Evolutionary conservation across 2,888 invertebrate species (phyloP), one percentile per base, ranked within the genome.

Genomic region (Drosophila mercatorum): DNA sequence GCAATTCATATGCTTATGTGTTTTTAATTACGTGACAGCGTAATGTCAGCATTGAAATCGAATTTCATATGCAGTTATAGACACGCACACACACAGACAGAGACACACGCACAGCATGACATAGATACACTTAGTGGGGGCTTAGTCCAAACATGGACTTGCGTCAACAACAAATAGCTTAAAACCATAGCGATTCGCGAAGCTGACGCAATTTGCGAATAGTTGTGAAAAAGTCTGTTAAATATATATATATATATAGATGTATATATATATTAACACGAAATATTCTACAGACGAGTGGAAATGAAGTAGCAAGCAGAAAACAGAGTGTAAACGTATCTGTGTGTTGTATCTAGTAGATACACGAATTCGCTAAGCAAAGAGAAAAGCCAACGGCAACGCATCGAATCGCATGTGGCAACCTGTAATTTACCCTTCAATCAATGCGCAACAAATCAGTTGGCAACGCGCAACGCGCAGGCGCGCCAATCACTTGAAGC

Each of bases 361-460:
- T 69, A 78, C 56, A 65, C 28, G 49, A 61, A 59, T 81, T 66
- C 52, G 77, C 58, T 44, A 57, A 73, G 69, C 44, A 46, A 69
- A 79, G 80, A 64, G 78, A 68, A 83, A 78, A 78, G 86, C 66
- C 57, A 77, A 56, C 60, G 74, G 80, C 55, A 72, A 73, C 74
- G 72, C 78, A 75, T 70, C 82, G 78, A 84, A 81, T 83, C 85
- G 86, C 89, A 86, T 88, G 88, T 86, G 83, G 87, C 89, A 86
- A 86, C 83, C 73, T 78, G 90, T 86, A 89, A 88, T 90, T 88
- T 88, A 88, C 90, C 87, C 87, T 88, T 88, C 87, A 89, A 89
- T 89, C 90, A 88, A 83, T 83, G 87, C 87, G 81, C 89, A 89
- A 80, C 86, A 80, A 85, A 86, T 87, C 84, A 75, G 88, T 89